These are phyloP conservation scores for Emmelina monodactyla DNA, from an alignment of 2,888 invertebrate species.

Conservation along the genomic window DNA sequence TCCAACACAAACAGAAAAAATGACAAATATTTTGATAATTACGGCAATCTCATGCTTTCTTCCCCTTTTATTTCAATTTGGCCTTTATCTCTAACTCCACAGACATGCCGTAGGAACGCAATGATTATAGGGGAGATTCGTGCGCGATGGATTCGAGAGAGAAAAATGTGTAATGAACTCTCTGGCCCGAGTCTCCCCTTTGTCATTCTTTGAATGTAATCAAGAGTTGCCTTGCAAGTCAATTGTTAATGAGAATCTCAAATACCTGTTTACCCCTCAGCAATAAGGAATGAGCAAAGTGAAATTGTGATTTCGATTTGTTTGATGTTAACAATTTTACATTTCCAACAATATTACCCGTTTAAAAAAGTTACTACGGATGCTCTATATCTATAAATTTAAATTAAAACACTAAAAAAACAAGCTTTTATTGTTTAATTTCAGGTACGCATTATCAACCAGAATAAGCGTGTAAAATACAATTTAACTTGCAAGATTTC, in stretches of 20 bases:
- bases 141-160: slow-evolving; percentile 27
- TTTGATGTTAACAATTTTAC: too few relatives aligned
- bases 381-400: too few relatives aligned
- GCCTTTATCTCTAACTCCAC: slow-evolving; percentile 42
- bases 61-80: slow-evolving; percentile 32
- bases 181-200: slow-evolving; percentile 27
- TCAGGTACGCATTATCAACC: too few relatives aligned
- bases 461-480: too few relatives aligned
- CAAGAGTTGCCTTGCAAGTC: slow-evolving; percentile 25
- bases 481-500: too few relatives aligned
- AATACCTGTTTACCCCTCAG: slow-evolving; percentile 2
- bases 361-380: too few relatives aligned
- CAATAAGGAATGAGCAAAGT: not conserved
- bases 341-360: too few relatives aligned
- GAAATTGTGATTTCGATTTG: too few relatives aligned
- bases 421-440: too few relatives aligned
- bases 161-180: slow-evolving; percentile 46
- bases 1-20: slow-evolving; percentile 14
- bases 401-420: too few relatives aligned
- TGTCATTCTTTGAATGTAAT: slow-evolving; percentile 39
- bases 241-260: slow-evolving; percentile 18
- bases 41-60: slow-evolving; percentile 33
- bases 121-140: slow-evolving; percentile 33
- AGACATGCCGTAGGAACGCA: slow-evolving; percentile 36
- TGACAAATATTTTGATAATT: slow-evolving; percentile 30